Base-by-base conservation (phyloP, 1,140 invertebrate genomes). In the Zophobas morio region DNA sequence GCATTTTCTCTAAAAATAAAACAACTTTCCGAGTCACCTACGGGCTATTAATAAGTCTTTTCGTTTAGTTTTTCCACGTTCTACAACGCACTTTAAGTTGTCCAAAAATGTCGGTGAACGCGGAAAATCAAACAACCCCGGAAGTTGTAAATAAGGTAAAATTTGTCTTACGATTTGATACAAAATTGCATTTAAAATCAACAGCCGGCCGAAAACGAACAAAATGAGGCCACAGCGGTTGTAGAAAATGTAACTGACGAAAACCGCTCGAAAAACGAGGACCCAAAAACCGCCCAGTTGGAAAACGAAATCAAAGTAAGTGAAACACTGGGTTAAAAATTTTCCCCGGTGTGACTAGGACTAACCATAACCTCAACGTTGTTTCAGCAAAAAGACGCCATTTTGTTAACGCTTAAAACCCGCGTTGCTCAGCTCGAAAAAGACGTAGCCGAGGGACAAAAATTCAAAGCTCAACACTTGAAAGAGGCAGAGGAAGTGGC, bases 401-500 rank as follows among this genome's bases (percentile, higher is more conserved):
- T 86, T 80, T 80, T 84, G 47, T 75, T 77, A 20, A 60, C 46
- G n/a, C 78, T 82, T 1, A 84, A 82, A 79, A 80, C 75, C 35
- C 79, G 76, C 78, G 20, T 84, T 32, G 76, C 73, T 1, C 47
- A 80, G 49, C 49, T 85, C 40, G 82, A 86, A 82, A 54, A 78
- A 37, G 81, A 85, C 51, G 51, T 84, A 3, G 57, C 75, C 0
- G 78, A 85, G 73, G 80, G 79, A 1, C 77, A 83, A 63, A 84
- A 84, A 74, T 35, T 82, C 20, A 83, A 80, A 32, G 51, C 66
- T 1, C 82, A 83, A 75, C 78, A 80, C 51, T 72, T 75, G 40
- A 82, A 82, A 75, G 81, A 84, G 71, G 57, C 78, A 2, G 74
- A 82, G 54, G 82, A 84, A 79, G 77, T 84, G 1, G 81, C 84